phyloP scores from a whole-genome alignment of 2,113 vertebrate genomes.

The Abramis brama region DNA sequence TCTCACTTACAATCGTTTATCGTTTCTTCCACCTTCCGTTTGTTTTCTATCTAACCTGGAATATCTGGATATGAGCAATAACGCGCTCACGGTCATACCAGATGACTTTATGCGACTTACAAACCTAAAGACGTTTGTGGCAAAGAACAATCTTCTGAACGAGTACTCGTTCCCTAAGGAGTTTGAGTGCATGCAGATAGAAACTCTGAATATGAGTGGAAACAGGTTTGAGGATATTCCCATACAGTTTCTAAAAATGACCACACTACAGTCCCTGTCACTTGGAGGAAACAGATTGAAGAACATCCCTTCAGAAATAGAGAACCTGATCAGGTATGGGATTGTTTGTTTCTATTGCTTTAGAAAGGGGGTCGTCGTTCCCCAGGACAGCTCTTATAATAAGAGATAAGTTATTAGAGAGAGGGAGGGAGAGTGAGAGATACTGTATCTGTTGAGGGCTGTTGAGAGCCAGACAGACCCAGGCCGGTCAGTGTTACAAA shows the following conservation, averaged over 20 bases:
- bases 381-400: too few species aligned
- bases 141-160: slow-evolving; percentile 94
- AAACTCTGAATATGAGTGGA: slow-evolving; percentile 92
- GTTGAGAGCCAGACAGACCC: background rate
- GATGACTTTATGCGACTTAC: slow-evolving; percentile 80
- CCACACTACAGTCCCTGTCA: slow-evolving; percentile 87
- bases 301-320: slow-evolving; percentile 89
- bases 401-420: background rate
- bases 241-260: slow-evolving; percentile 80
- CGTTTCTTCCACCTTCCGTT: slow-evolving; percentile 77
- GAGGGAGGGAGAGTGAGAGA: background rate
- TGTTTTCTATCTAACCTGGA: slow-evolving; percentile 83
- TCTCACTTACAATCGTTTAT: slow-evolving; percentile 81
- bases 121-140: slow-evolving; percentile 85
- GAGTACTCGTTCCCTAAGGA: slow-evolving; percentile 89
- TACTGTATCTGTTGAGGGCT: background rate
- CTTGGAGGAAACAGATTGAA: slow-evolving; percentile 93
- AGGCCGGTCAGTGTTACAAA: background rate
- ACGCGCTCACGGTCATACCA: slow-evolving; percentile 81
- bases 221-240: slow-evolving; percentile 92
- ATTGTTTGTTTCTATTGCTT: background rate
- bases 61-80: slow-evolving; percentile 91
- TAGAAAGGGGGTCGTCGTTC: too few species aligned
- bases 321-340: slow-evolving; percentile 84
- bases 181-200: slow-evolving; percentile 82